These are phyloP conservation scores for Aeoliscus strigatus DNA, from an alignment of 2,797 vertebrate genomes.

Conservation along the genomic window DNA sequence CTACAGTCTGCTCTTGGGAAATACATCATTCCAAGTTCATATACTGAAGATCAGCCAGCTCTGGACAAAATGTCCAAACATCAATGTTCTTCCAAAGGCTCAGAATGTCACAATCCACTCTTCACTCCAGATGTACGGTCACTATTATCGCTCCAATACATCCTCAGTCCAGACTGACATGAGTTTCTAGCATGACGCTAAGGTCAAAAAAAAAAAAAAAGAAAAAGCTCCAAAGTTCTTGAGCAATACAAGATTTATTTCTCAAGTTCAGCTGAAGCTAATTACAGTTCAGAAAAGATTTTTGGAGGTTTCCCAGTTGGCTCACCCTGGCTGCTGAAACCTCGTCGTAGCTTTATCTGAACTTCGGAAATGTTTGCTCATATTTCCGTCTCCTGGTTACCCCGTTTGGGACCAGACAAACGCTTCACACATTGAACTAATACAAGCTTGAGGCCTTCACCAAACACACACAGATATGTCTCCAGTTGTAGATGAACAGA, in stretches of 20 bases:
- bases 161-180: too few relatives aligned
- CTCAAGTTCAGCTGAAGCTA: constrained; percentile 12
- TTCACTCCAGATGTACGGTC: neutral
- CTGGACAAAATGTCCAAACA: neutral
- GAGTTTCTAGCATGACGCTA: too few relatives aligned
- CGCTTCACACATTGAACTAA: constrained; percentile 10
- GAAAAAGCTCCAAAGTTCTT: too few relatives aligned
- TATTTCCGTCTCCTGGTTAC: neutral
- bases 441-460: constrained; percentile 18
- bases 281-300: neutral
- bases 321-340: constrained; percentile 1
- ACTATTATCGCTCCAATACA: too few relatives aligned
- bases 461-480: constrained; percentile 14
- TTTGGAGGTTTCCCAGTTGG: neutral
- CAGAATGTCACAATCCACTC: neutral
- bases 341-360: too few relatives aligned
- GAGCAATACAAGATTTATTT: neutral
- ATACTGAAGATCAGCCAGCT: constrained; percentile 8
- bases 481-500: too few relatives aligned
- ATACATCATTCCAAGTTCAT: too few relatives aligned
- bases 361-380: too few relatives aligned
- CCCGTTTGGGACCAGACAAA: constrained; percentile 19
- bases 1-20: too few relatives aligned
- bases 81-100: neutral
- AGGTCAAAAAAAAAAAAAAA: too few relatives aligned